Base-by-base conservation (phyloP, 2,797 vertebrate genomes). In the Ctenopoma multispine region DNA sequence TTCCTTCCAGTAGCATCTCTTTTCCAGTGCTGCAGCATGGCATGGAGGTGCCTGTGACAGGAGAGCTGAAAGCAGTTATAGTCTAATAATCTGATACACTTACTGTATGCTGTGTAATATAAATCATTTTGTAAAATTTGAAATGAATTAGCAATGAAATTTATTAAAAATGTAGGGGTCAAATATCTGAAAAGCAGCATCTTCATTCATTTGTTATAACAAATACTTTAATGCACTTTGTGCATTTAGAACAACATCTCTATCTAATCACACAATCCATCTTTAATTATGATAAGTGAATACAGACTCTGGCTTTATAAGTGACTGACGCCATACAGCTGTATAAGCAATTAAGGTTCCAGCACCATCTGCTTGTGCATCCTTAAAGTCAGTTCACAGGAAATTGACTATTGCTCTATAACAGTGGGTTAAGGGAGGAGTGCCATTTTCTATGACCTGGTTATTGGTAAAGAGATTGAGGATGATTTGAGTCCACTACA, bases 351-450 rank as follows among this genome's bases (percentile, higher is more conserved):
- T 17, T 23, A 51, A 59, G 12, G 51, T 6, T 78, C 63, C 61
- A 77, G 58, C 23, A 75, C 66, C 78, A 82, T 84, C 76, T 79
- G 81, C 72, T 81, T 46, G 21, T 61, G 58, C 78, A 34, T 75
- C 56, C 38, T 63, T 43, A 57, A 71, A 77, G 61, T 76, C 68
- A 27, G 40, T 40, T 59, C 40, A 79, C 87, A 89, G 90, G 86
- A 90, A 89, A 88, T 89, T 81, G 72, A 74, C 72, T 76, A 61
- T 81, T 80, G 76, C 69, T 31, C 51, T 66, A 63, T 71, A 72
- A 81, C 64, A 60, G 51, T 58, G 13, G 12, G 4, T 13, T 75
- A 63, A 41, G n/a, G 29, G 8, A 20, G 41, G 46, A n/a, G 53
- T 63, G 46, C 65, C 51, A 58, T 69, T 79, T 68, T 72, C 31